Percentiles rank a stretch among this genome's conserved stretches.
phyloP scores from a whole-genome alignment of 2,888 invertebrate species.

The Diplolepis rosae region DNA sequence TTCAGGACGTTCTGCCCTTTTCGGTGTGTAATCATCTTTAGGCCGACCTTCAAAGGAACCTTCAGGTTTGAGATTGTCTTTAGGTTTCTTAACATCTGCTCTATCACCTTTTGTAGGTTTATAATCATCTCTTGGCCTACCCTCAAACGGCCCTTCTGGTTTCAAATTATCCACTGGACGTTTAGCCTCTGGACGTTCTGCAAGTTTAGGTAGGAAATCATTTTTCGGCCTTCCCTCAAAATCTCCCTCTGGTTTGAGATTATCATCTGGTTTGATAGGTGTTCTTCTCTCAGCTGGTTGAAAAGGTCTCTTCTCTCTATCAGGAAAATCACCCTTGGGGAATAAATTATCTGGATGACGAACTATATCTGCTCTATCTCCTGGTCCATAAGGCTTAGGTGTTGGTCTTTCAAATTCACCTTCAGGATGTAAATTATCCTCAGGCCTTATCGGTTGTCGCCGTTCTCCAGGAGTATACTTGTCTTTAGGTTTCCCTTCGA shows the following conservation, averaged over 20 bases:
- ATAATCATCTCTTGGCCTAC: slow-evolving; percentile 76
- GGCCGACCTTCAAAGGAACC: slow-evolving; percentile 68
- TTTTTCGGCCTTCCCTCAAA: slow-evolving; percentile 77
- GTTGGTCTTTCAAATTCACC: slow-evolving; percentile 77
- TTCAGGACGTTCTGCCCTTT: slow-evolving; percentile 73
- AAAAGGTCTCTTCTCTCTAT: slow-evolving; percentile 74
- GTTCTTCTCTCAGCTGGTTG: slow-evolving; percentile 61
- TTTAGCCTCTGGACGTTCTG: slow-evolving; percentile 73
- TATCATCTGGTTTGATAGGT: slow-evolving; percentile 76
- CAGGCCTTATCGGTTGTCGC: too few relatives aligned
- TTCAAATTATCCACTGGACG: slow-evolving; percentile 64
- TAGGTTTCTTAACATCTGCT: slow-evolving; percentile 70
- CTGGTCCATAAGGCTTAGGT: slow-evolving; percentile 70
- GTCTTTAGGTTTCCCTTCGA: too few relatives aligned
- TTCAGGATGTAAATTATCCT: slow-evolving; percentile 83
- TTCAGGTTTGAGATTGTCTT: slow-evolving; percentile 77
- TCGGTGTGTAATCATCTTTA: slow-evolving; percentile 73
- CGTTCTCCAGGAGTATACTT: too few relatives aligned
- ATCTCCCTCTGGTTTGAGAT: slow-evolving; percentile 73
- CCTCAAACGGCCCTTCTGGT: slow-evolving; percentile 74
- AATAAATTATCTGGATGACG: slow-evolving; percentile 75
- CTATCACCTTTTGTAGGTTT: slow-evolving; percentile 59
- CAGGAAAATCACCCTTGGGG: slow-evolving; percentile 75
- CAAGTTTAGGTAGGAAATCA: slow-evolving; percentile 78
- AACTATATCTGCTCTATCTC: slow-evolving; percentile 75